These are phyloP conservation scores for Stenoptilia bipunctidactyla DNA, from an alignment of 2,888 invertebrate species.

Conservation along the genomic window DNA sequence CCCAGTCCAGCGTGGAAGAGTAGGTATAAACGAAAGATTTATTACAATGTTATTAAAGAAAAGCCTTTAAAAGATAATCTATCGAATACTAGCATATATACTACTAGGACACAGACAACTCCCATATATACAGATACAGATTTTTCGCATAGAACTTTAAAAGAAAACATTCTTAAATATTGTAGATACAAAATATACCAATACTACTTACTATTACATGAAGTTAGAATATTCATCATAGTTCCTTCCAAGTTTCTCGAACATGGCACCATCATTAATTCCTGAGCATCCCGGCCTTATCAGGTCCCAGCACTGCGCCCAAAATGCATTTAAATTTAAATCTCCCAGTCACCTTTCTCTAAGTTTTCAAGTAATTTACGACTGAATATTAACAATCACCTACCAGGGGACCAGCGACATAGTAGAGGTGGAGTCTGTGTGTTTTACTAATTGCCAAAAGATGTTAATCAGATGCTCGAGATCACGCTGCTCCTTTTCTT, in stretches of 20 bases:
- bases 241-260: conserved; percentile 3
- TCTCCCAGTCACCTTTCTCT: conserved; percentile 49
- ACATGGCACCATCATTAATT: conserved; percentile 17
- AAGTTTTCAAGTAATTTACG: conserved; percentile 69
- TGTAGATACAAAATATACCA: too few relatives aligned
- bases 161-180: too few relatives aligned
- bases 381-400: conserved; percentile 67
- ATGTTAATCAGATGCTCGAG: conserved; percentile 68
- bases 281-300: conserved; percentile 30
- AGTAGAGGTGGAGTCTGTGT: conserved; percentile 73
- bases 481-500: conserved; percentile 34
- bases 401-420: conserved; percentile 64
- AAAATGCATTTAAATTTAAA: conserved; percentile 51
- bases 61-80: too few relatives aligned
- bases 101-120: too few relatives aligned
- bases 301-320: conserved; percentile 31
- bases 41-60: too few relatives aligned
- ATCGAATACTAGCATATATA: too few relatives aligned
- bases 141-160: too few relatives aligned
- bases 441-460: conserved; percentile 75
- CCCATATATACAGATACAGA: too few relatives aligned
- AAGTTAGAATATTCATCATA: conserved; percentile 5
- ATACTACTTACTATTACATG: too few relatives aligned
- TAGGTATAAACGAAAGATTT: too few relatives aligned
- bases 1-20: too few relatives aligned